A percentile compares a stretch with the other conserved stretches of the same genome.
Conservation (phyloP, 2,113 vertebrate species). For the Benitochromis conjunctus region DNA sequence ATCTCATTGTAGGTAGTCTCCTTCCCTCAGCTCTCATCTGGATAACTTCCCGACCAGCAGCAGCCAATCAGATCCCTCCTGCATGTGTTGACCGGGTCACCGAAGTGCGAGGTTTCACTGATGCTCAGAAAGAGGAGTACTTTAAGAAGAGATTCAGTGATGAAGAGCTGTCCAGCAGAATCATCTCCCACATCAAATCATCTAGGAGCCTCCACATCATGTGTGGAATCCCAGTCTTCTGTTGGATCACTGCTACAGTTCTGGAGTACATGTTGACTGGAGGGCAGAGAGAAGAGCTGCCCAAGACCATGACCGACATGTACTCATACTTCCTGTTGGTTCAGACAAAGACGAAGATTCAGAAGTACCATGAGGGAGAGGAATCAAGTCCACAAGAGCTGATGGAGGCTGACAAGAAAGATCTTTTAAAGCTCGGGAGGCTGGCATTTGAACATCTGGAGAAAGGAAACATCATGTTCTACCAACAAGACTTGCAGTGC, state of each 20-base stretch:
- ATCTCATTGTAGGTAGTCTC: background rate
- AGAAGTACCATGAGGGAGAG: background rate
- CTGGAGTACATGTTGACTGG: background rate
- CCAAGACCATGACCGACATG: constrained; percentile 16
- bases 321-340: constrained; percentile 3
- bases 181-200: background rate
- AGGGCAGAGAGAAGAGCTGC: background rate
- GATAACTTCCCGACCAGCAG: constrained; percentile 5
- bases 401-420: background rate
- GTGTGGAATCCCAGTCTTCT: constrained; percentile 25
- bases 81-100: background rate
- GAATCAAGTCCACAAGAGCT: background rate
- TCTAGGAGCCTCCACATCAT: background rate
- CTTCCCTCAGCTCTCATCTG: background rate
- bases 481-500: constrained; percentile 35
- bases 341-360: background rate
- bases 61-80: background rate
- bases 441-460: constrained; percentile 25
- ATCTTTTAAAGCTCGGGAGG: constrained; percentile 3
- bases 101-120: constrained; percentile 20
- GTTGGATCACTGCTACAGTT: background rate
- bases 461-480: constrained; percentile 25
- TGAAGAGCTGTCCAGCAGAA: background rate
- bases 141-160: background rate
- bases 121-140: background rate